Base-by-base conservation (phyloP, 2,888 invertebrate species). In the Chymomyza fuscimana region DNA sequence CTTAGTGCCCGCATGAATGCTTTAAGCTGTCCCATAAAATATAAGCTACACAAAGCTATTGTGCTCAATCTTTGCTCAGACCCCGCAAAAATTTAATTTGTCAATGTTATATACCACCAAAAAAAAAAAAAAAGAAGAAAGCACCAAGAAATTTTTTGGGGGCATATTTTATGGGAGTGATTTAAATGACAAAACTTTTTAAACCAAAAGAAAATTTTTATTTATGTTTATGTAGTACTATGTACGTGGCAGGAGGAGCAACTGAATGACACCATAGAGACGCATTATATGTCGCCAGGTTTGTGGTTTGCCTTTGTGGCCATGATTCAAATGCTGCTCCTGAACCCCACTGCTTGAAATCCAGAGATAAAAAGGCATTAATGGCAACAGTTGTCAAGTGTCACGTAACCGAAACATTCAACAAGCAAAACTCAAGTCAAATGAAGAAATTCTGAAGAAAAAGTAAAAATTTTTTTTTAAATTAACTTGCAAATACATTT, bases 341-440 rank as follows among this genome's bases (percentile, higher is more conserved):
- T 46, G 40, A 10, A 3, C 12, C 40, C 1, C 12, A 46, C 40
- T 12, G 40, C 40, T 46, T 12, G 2, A 46, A 7, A 12, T 46
- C 40, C 40, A 12, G 40, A 46, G 12, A 7, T 25, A 2, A 32
- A 4, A 2, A 22, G 2, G 5, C 85, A 88, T 81, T 88, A 88
- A 85, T 88, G 88, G 88, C 85, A 85, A 85, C 88, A 88, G 85
- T 85, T 88, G 87, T 80, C 85, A 79, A 58, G 76, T 75, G 72
- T 67, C 67, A 69, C 63, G 54, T 69, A 65, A 69, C 22, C 19
- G 54, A 54, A 54, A 54, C 4, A 60, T 4, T 58, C 12, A 16
- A 22, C 54, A 54, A 22, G 22, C 54, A 54, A 16, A n/a, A 22
- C 4, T 54, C 54, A 15, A 51, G 54, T 5, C 36, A 46, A 58